Evolutionary conservation across 2,888 invertebrate species (phyloP), one percentile per base, ranked within the genome.

Genomic region (Hedychridium roseum): DNA sequence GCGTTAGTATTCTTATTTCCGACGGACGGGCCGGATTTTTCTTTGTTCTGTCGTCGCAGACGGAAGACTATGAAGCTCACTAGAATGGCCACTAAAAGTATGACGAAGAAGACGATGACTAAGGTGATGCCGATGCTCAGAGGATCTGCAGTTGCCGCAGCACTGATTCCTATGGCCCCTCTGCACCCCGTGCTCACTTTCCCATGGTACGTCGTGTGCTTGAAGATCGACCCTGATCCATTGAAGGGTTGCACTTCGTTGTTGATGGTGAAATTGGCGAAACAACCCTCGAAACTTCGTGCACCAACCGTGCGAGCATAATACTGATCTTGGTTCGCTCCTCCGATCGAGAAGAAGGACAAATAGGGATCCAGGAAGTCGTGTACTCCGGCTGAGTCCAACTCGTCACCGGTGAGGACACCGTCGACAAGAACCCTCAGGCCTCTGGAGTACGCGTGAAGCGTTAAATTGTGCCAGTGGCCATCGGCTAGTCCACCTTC

Each of bases 31-130:
- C 88, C 88, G 9, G 85, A 86, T 73, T 94, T 94, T 74, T 94
- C 93, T 78, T 92, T 90, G 75, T 89, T 91, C 75, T 94, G 92
- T 42, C 91, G 89, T 12, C 95, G 85, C 54, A 94, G 83, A 31
- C 94, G 87, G 78, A 95, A 95, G 28, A 95, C 92, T n/a, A 96
- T 86, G 71, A 96, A 96, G 36, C 94, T 94, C 14, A 92, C 91
- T 45, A 93, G 83, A 66, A 95, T 94, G 9, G 94, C 94, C 7
- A 95, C 89, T 39, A 95, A 84, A 9, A 96, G 81, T 50, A 95
- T 90, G 3, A 93, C 90, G 73, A 97, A 96, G 82, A 97, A 96
- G 16, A 94, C 92, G 54, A 96, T 93, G 14, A 97, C 94, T 21
- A 97, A 82, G 1, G 95, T 95, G 48, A 97, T 90, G 42, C 96